Evolutionary conservation across 2,113 vertebrate genomes (phyloP).

Genomic region (Copsychus sechellarum): DNA sequence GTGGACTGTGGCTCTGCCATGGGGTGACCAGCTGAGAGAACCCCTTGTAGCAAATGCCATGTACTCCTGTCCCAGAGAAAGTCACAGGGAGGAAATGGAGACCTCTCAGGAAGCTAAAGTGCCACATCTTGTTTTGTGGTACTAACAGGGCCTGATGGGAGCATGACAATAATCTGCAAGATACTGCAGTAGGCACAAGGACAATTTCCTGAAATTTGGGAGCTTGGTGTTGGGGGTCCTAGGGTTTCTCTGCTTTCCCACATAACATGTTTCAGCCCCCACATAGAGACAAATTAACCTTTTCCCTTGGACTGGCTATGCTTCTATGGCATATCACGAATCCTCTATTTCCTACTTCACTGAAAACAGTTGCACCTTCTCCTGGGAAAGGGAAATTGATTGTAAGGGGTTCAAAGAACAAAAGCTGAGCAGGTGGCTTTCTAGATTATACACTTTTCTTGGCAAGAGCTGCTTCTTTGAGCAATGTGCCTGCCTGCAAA

Average conservation of each 20-base stretch:
- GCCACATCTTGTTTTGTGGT: not conserved
- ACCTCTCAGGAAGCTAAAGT: not conserved
- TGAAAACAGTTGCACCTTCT: conserved; percentile 1
- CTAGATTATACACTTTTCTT: conserved; percentile 14
- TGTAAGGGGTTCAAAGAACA: not conserved
- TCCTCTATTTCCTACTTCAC: not conserved
- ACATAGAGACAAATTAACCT: not conserved
- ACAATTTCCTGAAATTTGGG: not conserved
- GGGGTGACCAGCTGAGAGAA: not conserved
- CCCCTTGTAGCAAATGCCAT: not conserved
- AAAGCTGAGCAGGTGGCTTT: conserved; percentile 49
- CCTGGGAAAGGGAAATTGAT: conserved; percentile 20
- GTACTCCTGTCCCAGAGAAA: fast-evolving
- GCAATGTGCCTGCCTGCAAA: not conserved
- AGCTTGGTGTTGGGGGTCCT: not conserved
- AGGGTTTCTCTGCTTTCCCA: not conserved
- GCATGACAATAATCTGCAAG: not conserved
- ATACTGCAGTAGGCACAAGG: not conserved
- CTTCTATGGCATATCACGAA: not conserved
- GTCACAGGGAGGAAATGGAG: not conserved
- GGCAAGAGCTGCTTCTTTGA: conserved; percentile 24
- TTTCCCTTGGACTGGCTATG: not conserved
- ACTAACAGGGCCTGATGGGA: not conserved
- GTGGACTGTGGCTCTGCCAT: not conserved
- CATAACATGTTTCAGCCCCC: not conserved